Evolutionary conservation across 2,888 invertebrate genomes (phyloP).

Genomic region (Pycnomerus fuliginosus): DNA sequence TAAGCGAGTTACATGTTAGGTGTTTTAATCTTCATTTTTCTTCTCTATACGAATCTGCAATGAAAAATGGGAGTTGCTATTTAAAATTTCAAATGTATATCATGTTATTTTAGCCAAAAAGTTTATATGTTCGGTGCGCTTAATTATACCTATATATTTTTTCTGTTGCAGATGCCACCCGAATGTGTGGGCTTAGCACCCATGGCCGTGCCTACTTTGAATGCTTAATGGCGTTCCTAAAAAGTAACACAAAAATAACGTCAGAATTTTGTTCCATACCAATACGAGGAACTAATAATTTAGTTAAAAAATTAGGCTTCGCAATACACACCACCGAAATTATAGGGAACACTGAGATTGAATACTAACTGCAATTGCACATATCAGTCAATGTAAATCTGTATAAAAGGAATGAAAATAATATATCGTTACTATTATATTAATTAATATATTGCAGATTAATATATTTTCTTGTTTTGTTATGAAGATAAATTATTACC

Average conservation of each 20-base stretch:
- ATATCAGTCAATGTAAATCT: conserved; percentile 32
- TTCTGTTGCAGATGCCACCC: conserved; percentile 45
- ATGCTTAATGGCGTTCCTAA: too few relatives aligned
- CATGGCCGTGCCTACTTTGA: conserved; percentile 43
- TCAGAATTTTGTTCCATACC: conserved; percentile 44
- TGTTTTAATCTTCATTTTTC: too few relatives aligned
- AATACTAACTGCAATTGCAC: conserved; percentile 19
- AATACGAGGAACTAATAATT: conserved; percentile 50
- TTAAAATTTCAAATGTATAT: background rate
- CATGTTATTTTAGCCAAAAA: too few relatives aligned
- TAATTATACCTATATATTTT: too few relatives aligned
- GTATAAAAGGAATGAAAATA: conserved; percentile 9
- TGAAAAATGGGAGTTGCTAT: too few relatives aligned
- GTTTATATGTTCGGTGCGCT: too few relatives aligned
- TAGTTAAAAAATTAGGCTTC: conserved; percentile 25
- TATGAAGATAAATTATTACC: conserved; percentile 35
- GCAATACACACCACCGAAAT: conserved; percentile 5
- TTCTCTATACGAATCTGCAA: too few relatives aligned
- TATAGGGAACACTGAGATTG: background rate
- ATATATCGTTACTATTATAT: conserved; percentile 32
- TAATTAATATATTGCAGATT: conserved; percentile 41
- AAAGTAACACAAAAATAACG: conserved; percentile 45
- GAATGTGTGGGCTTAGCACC: conserved; percentile 48
- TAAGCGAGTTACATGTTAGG: too few relatives aligned
- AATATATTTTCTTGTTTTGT: conserved; percentile 44